A percentile compares a stretch with the other conserved stretches of the same genome.
These are phyloP conservation scores for Enteromius trimaculatus DNA, from an alignment of 2,797 vertebrate genomes.

Conservation along the genomic window DNA sequence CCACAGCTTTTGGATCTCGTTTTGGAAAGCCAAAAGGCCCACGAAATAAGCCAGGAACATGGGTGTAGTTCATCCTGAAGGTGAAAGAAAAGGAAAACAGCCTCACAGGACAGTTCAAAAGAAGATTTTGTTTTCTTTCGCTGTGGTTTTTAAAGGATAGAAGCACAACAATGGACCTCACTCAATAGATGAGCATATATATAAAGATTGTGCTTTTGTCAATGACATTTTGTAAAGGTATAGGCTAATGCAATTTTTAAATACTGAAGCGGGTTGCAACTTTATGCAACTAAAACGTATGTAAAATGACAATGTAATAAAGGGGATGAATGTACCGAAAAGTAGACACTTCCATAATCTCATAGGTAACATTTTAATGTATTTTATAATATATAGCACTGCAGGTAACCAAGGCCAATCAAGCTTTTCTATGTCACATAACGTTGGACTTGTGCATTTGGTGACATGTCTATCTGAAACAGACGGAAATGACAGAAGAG, in stretches of 20 bases:
- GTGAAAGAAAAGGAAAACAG: neutral
- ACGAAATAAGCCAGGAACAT: constrained; percentile 75
- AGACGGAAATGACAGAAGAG: neutral
- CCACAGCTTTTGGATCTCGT: constrained; percentile 77
- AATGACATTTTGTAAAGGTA: neutral
- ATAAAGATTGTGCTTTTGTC: neutral
- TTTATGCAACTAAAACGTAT: constrained; percentile 12
- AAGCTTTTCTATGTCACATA: neutral
- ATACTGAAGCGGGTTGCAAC: neutral
- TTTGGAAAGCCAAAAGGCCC: constrained; percentile 82
- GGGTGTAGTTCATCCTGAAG: constrained; percentile 62
- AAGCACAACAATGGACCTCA: neutral
- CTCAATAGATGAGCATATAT: neutral
- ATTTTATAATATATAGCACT: neutral
- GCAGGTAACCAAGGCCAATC: neutral
- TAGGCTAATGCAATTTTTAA: neutral
- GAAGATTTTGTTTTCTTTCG: neutral
- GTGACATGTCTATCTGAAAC: neutral
- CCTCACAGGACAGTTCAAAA: neutral
- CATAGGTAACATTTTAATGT: neutral
- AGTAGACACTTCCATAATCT: neutral
- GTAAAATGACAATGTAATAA: neutral
- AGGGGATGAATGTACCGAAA: constrained; percentile 1
- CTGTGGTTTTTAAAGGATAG: neutral
- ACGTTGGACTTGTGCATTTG: neutral